Evolutionary conservation across 2,888 invertebrate species (phyloP).

Genomic region (Zaprionus bogoriensis): DNA sequence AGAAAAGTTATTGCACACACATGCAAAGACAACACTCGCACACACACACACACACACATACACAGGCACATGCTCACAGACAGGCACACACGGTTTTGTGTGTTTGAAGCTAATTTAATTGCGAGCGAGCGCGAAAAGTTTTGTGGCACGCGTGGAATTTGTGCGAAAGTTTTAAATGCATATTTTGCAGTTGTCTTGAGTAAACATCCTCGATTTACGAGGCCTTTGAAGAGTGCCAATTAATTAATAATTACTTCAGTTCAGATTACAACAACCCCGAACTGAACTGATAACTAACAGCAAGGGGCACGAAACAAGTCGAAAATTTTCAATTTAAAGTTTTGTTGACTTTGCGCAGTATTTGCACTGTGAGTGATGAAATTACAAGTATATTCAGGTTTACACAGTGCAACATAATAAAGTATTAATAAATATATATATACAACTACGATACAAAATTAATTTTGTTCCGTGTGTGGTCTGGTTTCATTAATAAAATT

Average conservation of each 20-base stretch:
- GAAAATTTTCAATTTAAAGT: slow-evolving; percentile 30
- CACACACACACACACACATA: neutral
- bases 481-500: no score
- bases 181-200: slow-evolving; percentile 22
- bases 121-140: slow-evolving; percentile 56
- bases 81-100: slow-evolving; percentile 14
- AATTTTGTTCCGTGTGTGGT: no score
- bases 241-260: slow-evolving; percentile 15
- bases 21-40: slow-evolving; percentile 1
- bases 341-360: slow-evolving; percentile 23
- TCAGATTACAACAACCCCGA: neutral
- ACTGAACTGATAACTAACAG: neutral
- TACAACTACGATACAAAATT: no score
- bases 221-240: slow-evolving; percentile 1
- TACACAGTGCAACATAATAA: slow-evolving; percentile 20
- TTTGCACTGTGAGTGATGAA: slow-evolving; percentile 10
- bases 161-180: slow-evolving; percentile 39
- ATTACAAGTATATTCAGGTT: slow-evolving; percentile 1
- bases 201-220: slow-evolving; percentile 39
- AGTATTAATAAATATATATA: no score
- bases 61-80: neutral
- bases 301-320: slow-evolving; percentile 13
- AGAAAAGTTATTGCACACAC: slow-evolving; percentile 32
- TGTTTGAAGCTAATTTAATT: slow-evolving; percentile 64
- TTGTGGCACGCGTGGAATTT: slow-evolving; percentile 55